Base-by-base conservation (phyloP, 1,140 invertebrate genomes). In the Megathymus violae region DNA sequence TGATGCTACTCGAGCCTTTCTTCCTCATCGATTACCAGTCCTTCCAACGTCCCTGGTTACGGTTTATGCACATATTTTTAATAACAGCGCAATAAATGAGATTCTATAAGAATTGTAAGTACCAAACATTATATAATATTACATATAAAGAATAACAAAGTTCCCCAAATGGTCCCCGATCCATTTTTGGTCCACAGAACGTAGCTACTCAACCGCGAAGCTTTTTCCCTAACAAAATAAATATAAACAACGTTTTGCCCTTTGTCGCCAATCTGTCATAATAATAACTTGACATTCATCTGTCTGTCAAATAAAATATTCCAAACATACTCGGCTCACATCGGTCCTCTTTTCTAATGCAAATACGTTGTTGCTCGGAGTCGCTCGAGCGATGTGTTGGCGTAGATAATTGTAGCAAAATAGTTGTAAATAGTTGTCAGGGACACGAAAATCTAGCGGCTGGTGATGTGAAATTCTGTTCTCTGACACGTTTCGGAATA, bases 271-370 rank as follows among this genome's bases (percentile, higher is more conserved):
- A 7, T 31, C 27, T 31, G 27, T 4, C 27, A 31, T 9, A 31
- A 31, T 22, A 9, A 31, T 9, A 9, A 4, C 9, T 31, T 1
- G 3, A 31, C 4, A 9, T 31, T 4, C 27, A 31, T 31, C 27
- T 31, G 27, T 31, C 27, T 31, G 27, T 31, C n/a, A 36, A n/a
- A 36, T 36, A 36, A 36, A 36, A 36, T 36, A 36, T 36, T 36
- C 34, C 34, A 36, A 36, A 36, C 34, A 36, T 4, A 9, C 27
- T 31, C 7, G 34, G n/a, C 34, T 36, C 34, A 11, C 10, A 36
- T 3, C 34, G 34, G 34, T 36, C 27, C 3, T 9, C 34, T 36
- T 36, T 36, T 36, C 34, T 36, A 36, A 36, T 36, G 34, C 34
- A 36, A 36, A 36, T 36, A 36, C 34, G 34, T 4, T 31, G 27